Conservation (phyloP, 1,140 invertebrate species). For the Sitobion miscanthi region DNA sequence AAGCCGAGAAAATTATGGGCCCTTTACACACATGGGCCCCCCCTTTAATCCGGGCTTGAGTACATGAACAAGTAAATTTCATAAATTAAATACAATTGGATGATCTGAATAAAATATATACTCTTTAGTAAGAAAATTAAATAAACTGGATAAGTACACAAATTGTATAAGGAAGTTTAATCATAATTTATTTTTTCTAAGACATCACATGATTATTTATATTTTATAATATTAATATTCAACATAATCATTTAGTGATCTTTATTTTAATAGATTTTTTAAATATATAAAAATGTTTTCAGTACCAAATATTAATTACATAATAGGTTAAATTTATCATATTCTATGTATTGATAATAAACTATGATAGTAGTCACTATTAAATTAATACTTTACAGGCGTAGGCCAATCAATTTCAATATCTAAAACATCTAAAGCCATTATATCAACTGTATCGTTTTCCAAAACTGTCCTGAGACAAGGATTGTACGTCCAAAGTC, state of each 20-base stretch:
- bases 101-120: no score
- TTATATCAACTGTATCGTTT: constrained; percentile 67
- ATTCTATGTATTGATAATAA: background rate
- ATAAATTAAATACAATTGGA: background rate
- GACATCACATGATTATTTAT: background rate
- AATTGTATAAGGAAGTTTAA: background rate
- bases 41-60: no score
- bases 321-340: background rate
- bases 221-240: background rate
- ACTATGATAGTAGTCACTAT: background rate
- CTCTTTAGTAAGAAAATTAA: background rate
- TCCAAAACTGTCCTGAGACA: constrained; percentile 69
- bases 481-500: constrained; percentile 89
- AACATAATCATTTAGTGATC: background rate
- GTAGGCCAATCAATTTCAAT: constrained; percentile 49
- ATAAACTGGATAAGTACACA: background rate
- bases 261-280: background rate
- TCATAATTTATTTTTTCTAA: background rate
- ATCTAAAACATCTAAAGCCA: constrained; percentile 70
- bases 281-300: background rate
- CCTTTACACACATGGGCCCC: no score
- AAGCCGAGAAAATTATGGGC: no score
- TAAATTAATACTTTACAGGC: constrained; percentile 35
- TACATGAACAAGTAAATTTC: background rate
- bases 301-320: background rate